Evolutionary conservation across 2,888 invertebrate genomes (phyloP), one percentile per base, ranked within the genome.

Genomic region (Drosophila hamatofila): DNA sequence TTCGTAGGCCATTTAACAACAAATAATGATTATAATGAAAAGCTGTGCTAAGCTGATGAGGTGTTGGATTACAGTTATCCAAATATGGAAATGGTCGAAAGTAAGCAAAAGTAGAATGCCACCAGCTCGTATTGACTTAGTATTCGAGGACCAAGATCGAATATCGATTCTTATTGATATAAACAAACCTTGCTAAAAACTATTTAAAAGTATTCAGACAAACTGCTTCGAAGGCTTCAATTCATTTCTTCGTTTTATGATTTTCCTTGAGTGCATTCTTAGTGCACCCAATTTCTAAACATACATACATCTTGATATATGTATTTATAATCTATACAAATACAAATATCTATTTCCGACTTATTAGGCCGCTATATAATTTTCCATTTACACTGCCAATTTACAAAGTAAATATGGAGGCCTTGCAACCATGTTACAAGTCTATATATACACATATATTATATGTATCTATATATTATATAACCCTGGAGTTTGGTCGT

Each of bases 401-500:
- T 75, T 75, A 21, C 52, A 55, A 59, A 49, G 75, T 42, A 75
- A 75, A 71, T 66, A 58, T 42, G 37, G 16, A n/a, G 35, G 39
- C 48, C 42, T 23, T 21, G 21, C 51, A 21, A 8, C 21, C 49
- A n/a, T 11, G 46, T 11, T n/a, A 9, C 23, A 44, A 8, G 23
- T 44, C 23, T 23, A 2, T 8, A 52, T 4, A 39, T 35, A 16
- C 16, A 46, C 12, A 60, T 42, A 54, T 37, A 33, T n/a, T 21
- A 35, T 42, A 46, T 44, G 4, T 14, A 48, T 37, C 18, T 7
- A 48, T 14, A 6, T 54, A 27, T 77, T 74, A 66, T 77, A 59
- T 69, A 77, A 77, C 65, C 77, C 65, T 78, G 75, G 59, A 74
- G 60, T 52, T 78, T 62, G 56, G 1, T 12, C 25, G 52, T 23